phyloP scores from a whole-genome alignment of 2,888 invertebrate genomes.

The Metopia argyrocephala region DNA sequence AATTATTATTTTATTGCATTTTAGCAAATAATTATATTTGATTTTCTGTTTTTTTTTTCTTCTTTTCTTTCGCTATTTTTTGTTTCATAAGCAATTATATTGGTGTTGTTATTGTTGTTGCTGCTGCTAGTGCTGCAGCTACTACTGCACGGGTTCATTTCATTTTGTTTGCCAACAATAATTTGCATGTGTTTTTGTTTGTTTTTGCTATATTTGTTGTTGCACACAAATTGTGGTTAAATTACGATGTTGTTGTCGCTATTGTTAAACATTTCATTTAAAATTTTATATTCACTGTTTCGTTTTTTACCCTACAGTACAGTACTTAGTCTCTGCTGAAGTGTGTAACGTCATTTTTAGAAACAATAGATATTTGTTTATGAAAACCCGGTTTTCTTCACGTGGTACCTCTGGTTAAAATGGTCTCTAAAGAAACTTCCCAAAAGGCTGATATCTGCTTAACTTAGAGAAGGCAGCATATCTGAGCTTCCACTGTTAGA shows the following conservation, averaged over 20 bases:
- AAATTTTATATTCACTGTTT: too few relatives aligned
- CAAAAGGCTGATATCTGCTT: too few relatives aligned
- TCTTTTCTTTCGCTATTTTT: constrained; percentile 12
- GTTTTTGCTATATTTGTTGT: neutral
- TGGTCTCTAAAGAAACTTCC: too few relatives aligned
- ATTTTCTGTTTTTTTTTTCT: neutral
- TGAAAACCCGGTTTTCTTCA: too few relatives aligned
- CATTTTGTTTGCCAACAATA: constrained; percentile 41
- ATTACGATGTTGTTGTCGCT: constrained; percentile 42
- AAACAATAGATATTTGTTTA: too few relatives aligned
- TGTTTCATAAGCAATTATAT: constrained; percentile 56
- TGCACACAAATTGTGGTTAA: constrained; percentile 54
- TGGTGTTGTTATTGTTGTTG: constrained; percentile 17
- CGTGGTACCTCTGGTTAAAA: too few relatives aligned
- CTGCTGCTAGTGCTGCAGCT: constrained; percentile 8
- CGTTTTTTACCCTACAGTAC: too few relatives aligned
- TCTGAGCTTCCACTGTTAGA: too few relatives aligned
- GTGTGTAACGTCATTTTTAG: too few relatives aligned
- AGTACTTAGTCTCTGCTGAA: too few relatives aligned
- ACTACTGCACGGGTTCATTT: constrained; percentile 45
- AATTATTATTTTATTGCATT: constrained; percentile 52
- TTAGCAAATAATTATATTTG: neutral
- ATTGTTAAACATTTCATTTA: constrained; percentile 18
- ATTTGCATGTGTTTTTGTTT: constrained; percentile 45
- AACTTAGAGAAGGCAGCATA: too few relatives aligned